Conservation (phyloP, 1,140 invertebrate species). For the Oryzaephilus surinamensis region DNA sequence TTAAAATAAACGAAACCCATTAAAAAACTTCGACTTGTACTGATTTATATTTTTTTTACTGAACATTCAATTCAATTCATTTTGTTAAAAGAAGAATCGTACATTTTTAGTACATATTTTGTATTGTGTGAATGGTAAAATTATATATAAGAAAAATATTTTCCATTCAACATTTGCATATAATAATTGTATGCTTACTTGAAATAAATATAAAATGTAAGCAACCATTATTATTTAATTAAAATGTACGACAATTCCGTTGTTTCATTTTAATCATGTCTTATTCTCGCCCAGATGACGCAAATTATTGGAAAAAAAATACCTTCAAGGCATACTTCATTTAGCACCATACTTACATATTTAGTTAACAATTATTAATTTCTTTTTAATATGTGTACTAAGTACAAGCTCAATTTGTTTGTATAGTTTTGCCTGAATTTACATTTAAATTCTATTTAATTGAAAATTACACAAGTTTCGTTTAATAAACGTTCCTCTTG, state of each 20-base stretch:
- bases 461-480: background rate
- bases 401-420: constrained; percentile 26
- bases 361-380: constrained; percentile 31
- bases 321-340: constrained; percentile 29
- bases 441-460: constrained; percentile 15
- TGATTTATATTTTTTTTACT: too few relatives aligned
- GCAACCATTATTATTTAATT: background rate
- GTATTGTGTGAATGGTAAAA: background rate
- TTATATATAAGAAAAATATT: background rate
- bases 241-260: background rate
- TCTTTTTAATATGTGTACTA: constrained; percentile 26
- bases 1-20: constrained; percentile 8
- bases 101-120: too few relatives aligned
- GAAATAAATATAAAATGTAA: background rate
- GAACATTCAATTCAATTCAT: too few relatives aligned
- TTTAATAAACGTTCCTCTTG: background rate
- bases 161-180: background rate
- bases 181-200: background rate
- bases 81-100: too few relatives aligned
- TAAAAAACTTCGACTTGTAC: too few relatives aligned
- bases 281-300: constrained; percentile 18
- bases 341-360: constrained; percentile 34
- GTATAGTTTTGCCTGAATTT: constrained; percentile 1
- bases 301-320: constrained; percentile 14
- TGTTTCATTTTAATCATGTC: background rate